Percentiles rank a stretch among this genome's conserved stretches.
phyloP scores from a whole-genome alignment of 1,140 invertebrate genomes.

The Hormaphis cornu region DNA sequence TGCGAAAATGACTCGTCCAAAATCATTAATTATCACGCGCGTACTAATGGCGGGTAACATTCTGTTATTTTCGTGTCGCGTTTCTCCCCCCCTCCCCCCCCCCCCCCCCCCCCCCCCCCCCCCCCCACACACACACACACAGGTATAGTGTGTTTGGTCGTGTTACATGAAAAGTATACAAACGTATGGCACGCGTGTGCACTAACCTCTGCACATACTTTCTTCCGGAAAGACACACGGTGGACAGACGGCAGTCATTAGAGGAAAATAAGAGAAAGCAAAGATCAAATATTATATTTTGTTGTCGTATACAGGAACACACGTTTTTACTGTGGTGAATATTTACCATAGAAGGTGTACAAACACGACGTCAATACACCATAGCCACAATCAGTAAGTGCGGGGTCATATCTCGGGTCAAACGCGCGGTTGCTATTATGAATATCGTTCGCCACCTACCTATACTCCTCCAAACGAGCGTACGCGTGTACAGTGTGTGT shows the following conservation, averaged over 20 bases:
- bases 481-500: background rate
- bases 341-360: background rate
- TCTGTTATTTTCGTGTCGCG: background rate
- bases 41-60: background rate
- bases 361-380: background rate
- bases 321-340: no score
- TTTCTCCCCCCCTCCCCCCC: background rate
- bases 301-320: background rate
- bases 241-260: conserved; percentile 9
- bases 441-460: conserved; percentile 6
- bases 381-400: background rate
- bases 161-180: background rate
- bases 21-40: conserved; percentile 8
- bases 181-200: background rate
- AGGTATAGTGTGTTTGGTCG: background rate
- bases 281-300: background rate
- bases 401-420: background rate
- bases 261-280: conserved; percentile 13
- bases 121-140: no score
- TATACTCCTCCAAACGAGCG: background rate
- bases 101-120: background rate
- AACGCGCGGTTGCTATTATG: conserved; percentile 19
- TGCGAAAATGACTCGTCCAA: background rate
- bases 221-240: conserved; percentile 27
- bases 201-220: background rate